phyloP scores from a whole-genome alignment of 2,113 vertebrate genomes.

The Nannobrachium achirus region DNA sequence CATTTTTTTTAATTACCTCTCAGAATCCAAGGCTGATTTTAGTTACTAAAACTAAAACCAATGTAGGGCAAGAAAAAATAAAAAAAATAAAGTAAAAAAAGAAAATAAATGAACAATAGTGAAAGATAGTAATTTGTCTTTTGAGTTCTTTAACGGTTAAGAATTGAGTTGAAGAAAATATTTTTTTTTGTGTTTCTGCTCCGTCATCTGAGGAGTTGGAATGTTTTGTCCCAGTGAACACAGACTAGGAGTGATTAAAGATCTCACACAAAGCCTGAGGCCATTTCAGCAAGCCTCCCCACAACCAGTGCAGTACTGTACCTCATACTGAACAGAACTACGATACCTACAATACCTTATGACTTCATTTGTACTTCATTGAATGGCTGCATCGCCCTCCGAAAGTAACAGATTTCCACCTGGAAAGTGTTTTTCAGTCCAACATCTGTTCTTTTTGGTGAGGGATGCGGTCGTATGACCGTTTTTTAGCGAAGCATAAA shows the following conservation, averaged over 20 bases:
- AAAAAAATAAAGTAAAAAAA: too few species aligned
- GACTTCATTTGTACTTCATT: too few species aligned
- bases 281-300: conserved; percentile 51
- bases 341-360: conserved; percentile 42
- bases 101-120: conserved; percentile 49
- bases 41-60: conserved; percentile 63
- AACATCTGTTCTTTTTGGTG: too few species aligned
- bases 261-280: conserved; percentile 74
- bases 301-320: conserved; percentile 63
- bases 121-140: conserved; percentile 56
- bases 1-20: conserved; percentile 71
- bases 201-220: conserved; percentile 52
- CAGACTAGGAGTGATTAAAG: conserved; percentile 60
- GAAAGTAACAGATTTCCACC: too few species aligned
- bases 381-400: conserved; percentile 20
- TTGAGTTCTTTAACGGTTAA: conserved; percentile 44
- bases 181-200: conserved; percentile 1
- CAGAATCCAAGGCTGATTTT: conserved; percentile 74
- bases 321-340: conserved; percentile 54
- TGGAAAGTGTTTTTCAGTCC: too few species aligned
- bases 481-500: too few species aligned
- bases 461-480: too few species aligned
- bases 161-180: conserved; percentile 32
- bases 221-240: conserved; percentile 68
- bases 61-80: conserved; percentile 58